phyloP scores from a whole-genome alignment of 2,797 vertebrate species.

The Acridotheres tristis region DNA sequence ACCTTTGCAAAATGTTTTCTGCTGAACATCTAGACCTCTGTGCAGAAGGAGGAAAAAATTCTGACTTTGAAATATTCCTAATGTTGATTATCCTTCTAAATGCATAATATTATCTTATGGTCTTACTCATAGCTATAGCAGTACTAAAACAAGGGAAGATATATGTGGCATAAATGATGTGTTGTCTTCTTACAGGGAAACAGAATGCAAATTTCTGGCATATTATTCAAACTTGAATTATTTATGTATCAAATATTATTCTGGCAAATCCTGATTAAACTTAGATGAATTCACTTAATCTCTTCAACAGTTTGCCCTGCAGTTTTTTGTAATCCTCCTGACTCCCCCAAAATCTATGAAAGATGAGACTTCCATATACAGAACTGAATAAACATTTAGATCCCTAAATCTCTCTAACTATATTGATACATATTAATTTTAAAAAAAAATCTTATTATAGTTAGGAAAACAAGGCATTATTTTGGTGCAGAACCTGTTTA shows the following conservation, averaged over 20 bases:
- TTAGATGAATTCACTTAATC: not conserved
- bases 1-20: not conserved
- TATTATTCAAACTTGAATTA: conserved; percentile 10
- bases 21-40: not conserved
- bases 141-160: not conserved
- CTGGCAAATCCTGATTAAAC: not conserved
- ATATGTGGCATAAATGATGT: not conserved
- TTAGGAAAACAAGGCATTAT: not conserved
- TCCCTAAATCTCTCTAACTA: not conserved
- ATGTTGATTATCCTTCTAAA: not conserved
- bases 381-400: not conserved
- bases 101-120: not conserved
- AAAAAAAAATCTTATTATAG: not conserved
- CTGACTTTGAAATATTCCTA: not conserved
- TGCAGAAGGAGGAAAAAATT: not conserved
- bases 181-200: not conserved
- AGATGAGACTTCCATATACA: not conserved
- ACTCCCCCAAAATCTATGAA: not conserved
- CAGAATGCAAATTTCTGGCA: not conserved
- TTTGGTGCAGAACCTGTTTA: not conserved
- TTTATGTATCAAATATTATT: conserved; percentile 16
- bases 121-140: not conserved
- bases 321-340: not conserved
- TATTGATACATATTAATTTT: not conserved
- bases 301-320: not conserved